phyloP scores from a whole-genome alignment of 2,888 invertebrate genomes.

The Pomacea canaliculata region DNA sequence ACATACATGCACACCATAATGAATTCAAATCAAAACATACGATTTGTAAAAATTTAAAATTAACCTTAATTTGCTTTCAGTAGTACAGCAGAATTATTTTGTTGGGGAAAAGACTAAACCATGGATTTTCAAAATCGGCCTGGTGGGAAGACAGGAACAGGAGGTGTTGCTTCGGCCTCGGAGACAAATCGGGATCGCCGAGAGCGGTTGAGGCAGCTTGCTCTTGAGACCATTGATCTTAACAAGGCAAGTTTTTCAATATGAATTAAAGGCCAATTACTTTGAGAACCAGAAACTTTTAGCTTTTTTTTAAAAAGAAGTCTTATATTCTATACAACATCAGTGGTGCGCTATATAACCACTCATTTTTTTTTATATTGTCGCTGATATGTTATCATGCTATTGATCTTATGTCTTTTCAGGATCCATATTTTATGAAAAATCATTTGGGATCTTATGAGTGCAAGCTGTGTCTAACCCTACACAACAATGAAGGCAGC shows the following conservation, averaged over 20 bases:
- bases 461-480: conserved; percentile 96
- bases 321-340: too few relatives aligned
- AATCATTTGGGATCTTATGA: conserved; percentile 98
- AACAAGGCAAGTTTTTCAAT: conserved; percentile 77
- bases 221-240: conserved; percentile 97
- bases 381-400: too few relatives aligned
- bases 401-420: conserved; percentile 23
- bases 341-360: too few relatives aligned
- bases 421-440: conserved; percentile 99
- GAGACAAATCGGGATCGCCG: conserved; percentile 97
- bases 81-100: too few relatives aligned
- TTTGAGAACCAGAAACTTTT: not conserved
- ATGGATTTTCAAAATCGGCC: conserved; percentile 99
- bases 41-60: too few relatives aligned
- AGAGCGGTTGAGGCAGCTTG: conserved; percentile 94
- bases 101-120: too few relatives aligned
- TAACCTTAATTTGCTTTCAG: too few relatives aligned
- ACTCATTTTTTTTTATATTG: too few relatives aligned
- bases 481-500: conserved; percentile 98
- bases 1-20: too few relatives aligned
- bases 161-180: conserved; percentile 98
- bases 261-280: not conserved
- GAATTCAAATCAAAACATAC: too few relatives aligned
- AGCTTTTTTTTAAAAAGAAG: too few relatives aligned
- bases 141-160: conserved; percentile 99